Base-by-base conservation (phyloP, 2,113 vertebrate genomes). In the Piliocolobus tephrosceles region DNA sequence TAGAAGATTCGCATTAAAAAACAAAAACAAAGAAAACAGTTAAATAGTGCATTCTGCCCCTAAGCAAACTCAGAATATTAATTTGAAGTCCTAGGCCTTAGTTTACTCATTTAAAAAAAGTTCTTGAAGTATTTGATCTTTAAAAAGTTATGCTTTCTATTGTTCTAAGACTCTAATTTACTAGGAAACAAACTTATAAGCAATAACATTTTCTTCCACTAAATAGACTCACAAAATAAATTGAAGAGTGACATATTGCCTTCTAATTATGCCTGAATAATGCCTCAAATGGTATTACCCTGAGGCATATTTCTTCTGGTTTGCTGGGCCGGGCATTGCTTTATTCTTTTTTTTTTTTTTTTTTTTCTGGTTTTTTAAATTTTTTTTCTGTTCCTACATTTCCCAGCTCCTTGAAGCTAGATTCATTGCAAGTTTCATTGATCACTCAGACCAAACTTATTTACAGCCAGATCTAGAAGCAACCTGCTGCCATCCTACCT, bases 91-190 rank as follows among this genome's bases (percentile, higher is more conserved):
- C 40, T 75, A 64, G 30, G 11, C 6, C 18, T 94, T 43, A 17
- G 11, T 45, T 91, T 70, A 47, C 17, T 66, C 18, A 68, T 58
- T 55, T 72, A 40, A 68, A 90, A 92, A 38, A 66, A 30, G 6
- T 75, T 79, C 12, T 75, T 90, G 9, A 94, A 84, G 38, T n/a
- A 79, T 61, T 45, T 88, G 8, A 27, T 80, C 25, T 92, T 94
- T 83, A 52, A 83, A 85, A 61, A 14, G 13, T 35, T 90, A 5
- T 83, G 20, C 10, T 86, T 94, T 94, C n/a, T 85, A 6, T 78
- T 52, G 13, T 85, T 52, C 22, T 90, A 78, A 97, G 43, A 82
- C 11, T 4, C 23, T 3, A 4, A 40, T 88, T 83, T 72, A 80
- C 8, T 35, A 55, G 55, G 38, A 81, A 79, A 76, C 25, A 88